These are phyloP conservation scores for Hyaena hyaena DNA, from an alignment of 2,113 vertebrate species.

Conservation along the genomic window DNA sequence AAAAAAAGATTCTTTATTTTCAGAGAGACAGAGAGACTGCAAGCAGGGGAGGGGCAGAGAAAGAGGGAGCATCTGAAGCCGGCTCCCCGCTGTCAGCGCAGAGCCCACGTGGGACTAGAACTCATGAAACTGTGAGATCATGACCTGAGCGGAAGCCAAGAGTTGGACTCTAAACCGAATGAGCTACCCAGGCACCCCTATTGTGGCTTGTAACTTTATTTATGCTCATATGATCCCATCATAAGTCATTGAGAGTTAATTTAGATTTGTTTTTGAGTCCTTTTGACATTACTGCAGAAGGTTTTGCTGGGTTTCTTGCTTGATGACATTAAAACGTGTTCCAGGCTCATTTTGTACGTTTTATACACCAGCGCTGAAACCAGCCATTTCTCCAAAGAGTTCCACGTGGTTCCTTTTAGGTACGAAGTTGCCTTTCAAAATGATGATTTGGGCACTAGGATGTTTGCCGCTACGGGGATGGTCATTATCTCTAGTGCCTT, in stretches of 20 bases:
- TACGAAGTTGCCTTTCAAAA: not conserved
- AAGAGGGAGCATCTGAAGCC: too few relatives aligned
- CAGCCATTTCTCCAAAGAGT: not conserved
- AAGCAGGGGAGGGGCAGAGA: too few relatives aligned
- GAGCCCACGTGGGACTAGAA: too few relatives aligned
- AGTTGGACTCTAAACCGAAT: too few relatives aligned
- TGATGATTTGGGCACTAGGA: not conserved
- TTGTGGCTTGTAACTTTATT: not conserved
- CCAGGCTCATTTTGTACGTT: not conserved
- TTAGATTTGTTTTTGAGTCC: not conserved
- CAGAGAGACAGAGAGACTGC: too few relatives aligned
- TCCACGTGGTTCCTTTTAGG: not conserved
- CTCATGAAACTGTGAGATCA: too few relatives aligned
- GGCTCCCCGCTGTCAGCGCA: too few relatives aligned
- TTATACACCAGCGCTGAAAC: not conserved
- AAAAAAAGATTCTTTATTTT: too few relatives aligned
- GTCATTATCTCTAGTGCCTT: not conserved
- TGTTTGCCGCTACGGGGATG: not conserved
- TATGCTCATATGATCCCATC: not conserved
- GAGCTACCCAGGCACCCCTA: not conserved
- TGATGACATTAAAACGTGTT: not conserved
- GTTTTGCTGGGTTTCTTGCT: not conserved
- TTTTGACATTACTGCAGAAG: not conserved
- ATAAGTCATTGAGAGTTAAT: not conserved
- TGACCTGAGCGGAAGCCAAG: too few relatives aligned